These are phyloP conservation scores for Nephrotoma appendiculata DNA, from an alignment of 2,888 invertebrate species.

Conservation along the genomic window DNA sequence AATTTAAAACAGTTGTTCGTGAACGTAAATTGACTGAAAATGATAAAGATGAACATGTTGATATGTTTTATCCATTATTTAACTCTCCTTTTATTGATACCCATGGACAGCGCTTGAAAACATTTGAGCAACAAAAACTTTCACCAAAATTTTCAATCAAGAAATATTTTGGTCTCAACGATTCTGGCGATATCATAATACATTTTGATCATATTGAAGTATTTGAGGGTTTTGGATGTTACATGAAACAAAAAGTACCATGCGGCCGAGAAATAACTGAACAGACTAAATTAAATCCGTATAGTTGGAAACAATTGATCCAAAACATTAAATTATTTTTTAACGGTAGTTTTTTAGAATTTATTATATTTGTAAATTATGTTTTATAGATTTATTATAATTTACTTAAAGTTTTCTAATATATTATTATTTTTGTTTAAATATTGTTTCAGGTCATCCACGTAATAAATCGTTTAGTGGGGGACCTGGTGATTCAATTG, in stretches of 20 bases:
- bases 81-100: neutral
- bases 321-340: neutral
- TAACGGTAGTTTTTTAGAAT: neutral
- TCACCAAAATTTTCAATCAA: conserved; percentile 16
- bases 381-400: neutral
- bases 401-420: neutral
- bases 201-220: conserved; percentile 26
- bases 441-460: conserved; percentile 52
- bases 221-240: conserved; percentile 20
- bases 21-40: neutral
- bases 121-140: neutral
- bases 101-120: neutral
- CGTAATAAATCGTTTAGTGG: conserved; percentile 40
- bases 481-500: conserved; percentile 54
- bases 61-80: conserved; percentile 16
- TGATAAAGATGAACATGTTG: conserved; percentile 6
- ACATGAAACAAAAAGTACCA: neutral
- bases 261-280: conserved; percentile 21
- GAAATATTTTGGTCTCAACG: conserved; percentile 31
- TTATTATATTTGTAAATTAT: neutral
- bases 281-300: conserved; percentile 7
- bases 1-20: neutral
- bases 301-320: neutral
- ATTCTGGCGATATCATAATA: conserved; percentile 21
- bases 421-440: neutral